A percentile compares a stretch with the other conserved stretches of the same genome.
Conservation (phyloP, 2,113 vertebrate species). For the Eolophus roseicapilla region DNA sequence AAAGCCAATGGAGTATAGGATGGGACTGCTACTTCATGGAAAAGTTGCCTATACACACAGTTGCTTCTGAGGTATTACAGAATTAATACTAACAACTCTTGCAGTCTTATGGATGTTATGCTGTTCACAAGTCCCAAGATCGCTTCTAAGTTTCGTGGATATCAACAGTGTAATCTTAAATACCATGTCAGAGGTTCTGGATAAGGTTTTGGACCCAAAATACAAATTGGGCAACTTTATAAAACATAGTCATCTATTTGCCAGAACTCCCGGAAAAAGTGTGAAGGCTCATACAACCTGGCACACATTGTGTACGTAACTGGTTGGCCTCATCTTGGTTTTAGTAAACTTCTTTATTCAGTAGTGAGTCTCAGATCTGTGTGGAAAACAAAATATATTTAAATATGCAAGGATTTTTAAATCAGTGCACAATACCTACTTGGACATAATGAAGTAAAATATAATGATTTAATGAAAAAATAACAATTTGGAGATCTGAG, state of each 20-base stretch:
- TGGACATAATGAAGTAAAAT: not conserved
- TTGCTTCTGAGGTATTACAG: not conserved
- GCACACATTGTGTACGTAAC: accelerated
- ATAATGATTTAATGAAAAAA: not conserved
- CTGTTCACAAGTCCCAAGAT: not conserved
- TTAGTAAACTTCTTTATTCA: not conserved
- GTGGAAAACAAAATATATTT: not conserved
- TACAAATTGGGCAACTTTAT: not conserved
- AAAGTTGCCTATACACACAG: not conserved
- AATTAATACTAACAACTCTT: not conserved
- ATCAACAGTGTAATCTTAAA: not conserved
- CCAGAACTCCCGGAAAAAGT: not conserved
- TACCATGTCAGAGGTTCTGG: not conserved
- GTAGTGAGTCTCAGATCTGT: not conserved
- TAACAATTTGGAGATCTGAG: not conserved
- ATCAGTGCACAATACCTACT: not conserved
- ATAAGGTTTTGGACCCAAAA: not conserved
- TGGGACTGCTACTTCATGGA: not conserved
- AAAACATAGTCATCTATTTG: not conserved
- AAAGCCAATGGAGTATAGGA: not conserved
- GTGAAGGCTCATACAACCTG: not conserved
- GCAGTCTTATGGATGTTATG: not conserved
- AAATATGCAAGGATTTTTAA: accelerated
- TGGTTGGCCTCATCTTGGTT: not conserved
- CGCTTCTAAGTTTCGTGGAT: not conserved